Evolutionary conservation across 2,888 invertebrate species (phyloP), one percentile per base, ranked within the genome.

Genomic region (Formica aserva): DNA sequence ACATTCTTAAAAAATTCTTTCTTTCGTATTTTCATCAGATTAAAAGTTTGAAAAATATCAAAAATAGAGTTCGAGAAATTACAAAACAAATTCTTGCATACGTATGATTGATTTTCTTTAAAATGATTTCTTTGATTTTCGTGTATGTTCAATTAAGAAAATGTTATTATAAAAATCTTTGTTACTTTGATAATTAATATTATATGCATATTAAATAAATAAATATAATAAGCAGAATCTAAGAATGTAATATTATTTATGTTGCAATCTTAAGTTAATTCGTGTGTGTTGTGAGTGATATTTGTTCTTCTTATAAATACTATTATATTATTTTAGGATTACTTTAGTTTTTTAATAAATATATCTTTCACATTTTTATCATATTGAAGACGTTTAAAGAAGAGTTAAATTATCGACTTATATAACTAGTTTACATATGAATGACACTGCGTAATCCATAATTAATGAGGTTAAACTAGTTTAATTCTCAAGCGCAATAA

Each of bases 401-500:
- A 9, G 11, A 15, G 11, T 45, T 57, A 32, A 55, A 57, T 15
- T 32, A 18, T 22, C 18, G 32, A 45, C 6, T 69, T 60, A 13
- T 15, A 26, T 18, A 57, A 29, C 5, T 22, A 57, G 9, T 55
- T 69, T 78, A 57, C 22, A 15, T 18, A 45, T 67, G 32, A 76
- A 81, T 66, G 62, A 29, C 22, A 65, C 67, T 35, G 32, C 41
- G 66, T 86, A 85, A 88, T 84, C 74, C 85, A 85, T 84, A 88
- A 88, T 86, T 91, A 91, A 92, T 89, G 87, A 89, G 86, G 85
- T 87, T 84, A 83, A 86, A 86, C 83, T 92, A 91, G 92, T 92
- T 91, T 91, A 92, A 92, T 91, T 90, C 65, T 83, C 67, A 84
- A 83, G 78, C 85, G 87, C 84, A 87, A 91, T 88, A 88, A 82